Evolutionary conservation across 2,113 vertebrate species (phyloP), one percentile per base, ranked within the genome.

Genomic region (Thermophis baileyi): DNA sequence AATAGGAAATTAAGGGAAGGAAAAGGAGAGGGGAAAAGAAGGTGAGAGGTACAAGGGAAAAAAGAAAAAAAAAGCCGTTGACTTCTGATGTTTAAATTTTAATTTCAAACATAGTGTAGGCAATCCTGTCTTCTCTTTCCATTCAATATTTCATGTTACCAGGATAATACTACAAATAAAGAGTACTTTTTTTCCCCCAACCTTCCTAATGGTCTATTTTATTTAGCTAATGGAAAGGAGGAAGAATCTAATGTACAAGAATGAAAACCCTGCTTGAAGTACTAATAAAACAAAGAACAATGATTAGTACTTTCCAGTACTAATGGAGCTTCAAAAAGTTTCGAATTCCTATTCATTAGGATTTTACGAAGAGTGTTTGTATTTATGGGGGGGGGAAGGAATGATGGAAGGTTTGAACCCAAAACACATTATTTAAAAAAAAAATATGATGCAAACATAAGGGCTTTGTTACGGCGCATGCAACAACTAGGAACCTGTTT

Each of bases 391-490:
- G 95, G 96, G 55, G 51, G 95, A 90, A 63, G 44, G 14, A 89
- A 6, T 90, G 93, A 96, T 94, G 91, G 93, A 89, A 92, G 60
- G 27, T 40, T 93, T 95, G 94, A 95, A 93, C 95, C 74, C 91
- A 11, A 97, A 97, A 97, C 87, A 95, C 90, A 93, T 89, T 89
- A 94, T 97, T 97, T 96, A 95, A 95, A 69, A 97, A 69, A 97
- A 97, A 96, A 92, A 89, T 92, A 97, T 90, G 93, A 97, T 95
- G 93, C 96, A 97, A 97, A 94, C 50, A 89, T 89, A 94, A 96
- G 93, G 92, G 93, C 94, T 97, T 97, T 97, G 96, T 97, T 97
- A 96, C 94, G 94, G 97, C 87, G 95, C 93, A 97, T 25, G 40
- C 12, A 91, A 97, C 95, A 94, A 92, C 94, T 92, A 96, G 97